Evolutionary conservation across 2,888 invertebrate genomes (phyloP), one percentile per base, ranked within the genome.

Genomic region (Lithophane socia): DNA sequence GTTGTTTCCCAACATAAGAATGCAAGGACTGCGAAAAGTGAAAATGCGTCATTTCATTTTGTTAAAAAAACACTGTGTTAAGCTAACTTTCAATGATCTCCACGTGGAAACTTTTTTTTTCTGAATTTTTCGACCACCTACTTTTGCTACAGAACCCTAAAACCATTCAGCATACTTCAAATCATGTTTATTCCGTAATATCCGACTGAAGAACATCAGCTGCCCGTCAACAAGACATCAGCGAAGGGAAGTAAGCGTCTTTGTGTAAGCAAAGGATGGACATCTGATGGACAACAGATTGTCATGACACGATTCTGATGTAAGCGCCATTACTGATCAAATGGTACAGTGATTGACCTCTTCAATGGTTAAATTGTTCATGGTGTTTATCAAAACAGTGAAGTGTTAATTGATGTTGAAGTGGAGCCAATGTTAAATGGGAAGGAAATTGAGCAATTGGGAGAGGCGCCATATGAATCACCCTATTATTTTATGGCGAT

Each of bases 211-310:
- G 0, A 21, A 61, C 44, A 74, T 52, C 81, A 80, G 9, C 73
- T 66, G 73, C 0, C 67, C 49, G 81, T 84, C 81, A 66, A 69
- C 83, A 83, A 68, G 13, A 49, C 49, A 24, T 84, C 73, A 65
- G 37, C 63, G 24, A 44, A 61, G 54, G 64, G 64, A 65, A 69
- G 29, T n/a, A n/a, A n/a, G n/a, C n/a, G n/a, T 9, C 24, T 18
- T 29, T 67, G 60, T 68, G 56, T 77, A 49, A 70, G 37, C 8
- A 42, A 7, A 47, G n/a, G 56, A 61, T 9, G 9, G 52, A 52
- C 8, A 52, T 65, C 18, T 81, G 68, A 80, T 73, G 60, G 16
- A 73, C 29, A 69, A 3, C 85, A 67, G 10, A n/a, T 54, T 67
- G 63, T 63, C 52, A 47, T 42, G 37, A 79, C 84, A 80, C 54